These are phyloP conservation scores for Falco biarmicus DNA, from an alignment of 2,797 vertebrate species.

Conservation along the genomic window DNA sequence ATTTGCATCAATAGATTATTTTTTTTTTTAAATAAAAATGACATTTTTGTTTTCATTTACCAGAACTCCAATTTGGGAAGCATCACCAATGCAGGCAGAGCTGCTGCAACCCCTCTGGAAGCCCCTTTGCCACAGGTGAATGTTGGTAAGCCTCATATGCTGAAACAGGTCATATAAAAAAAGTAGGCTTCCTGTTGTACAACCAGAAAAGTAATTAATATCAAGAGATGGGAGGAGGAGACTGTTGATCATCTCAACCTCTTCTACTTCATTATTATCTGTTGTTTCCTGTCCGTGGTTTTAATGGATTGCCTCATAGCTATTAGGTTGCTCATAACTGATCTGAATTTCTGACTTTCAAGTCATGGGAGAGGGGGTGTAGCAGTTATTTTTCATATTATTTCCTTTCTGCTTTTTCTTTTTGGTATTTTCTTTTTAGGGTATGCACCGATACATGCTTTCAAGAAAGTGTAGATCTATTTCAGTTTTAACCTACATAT, in stretches of 20 bases:
- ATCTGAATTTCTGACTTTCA: background rate
- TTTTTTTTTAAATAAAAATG: background rate
- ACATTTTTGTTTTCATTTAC: background rate
- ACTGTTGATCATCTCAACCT: background rate
- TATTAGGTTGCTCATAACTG: background rate
- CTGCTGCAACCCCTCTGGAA: background rate
- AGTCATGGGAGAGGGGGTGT: background rate
- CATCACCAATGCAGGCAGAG: background rate
- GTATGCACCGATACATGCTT: background rate
- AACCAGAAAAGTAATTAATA: background rate
- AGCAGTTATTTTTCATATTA: background rate
- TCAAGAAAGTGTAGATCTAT: background rate
- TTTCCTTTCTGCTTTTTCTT: background rate
- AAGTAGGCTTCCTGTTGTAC: background rate
- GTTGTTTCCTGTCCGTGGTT: background rate
- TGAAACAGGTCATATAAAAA: background rate
- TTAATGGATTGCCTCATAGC: background rate
- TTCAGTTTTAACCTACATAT: background rate
- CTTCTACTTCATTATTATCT: background rate
- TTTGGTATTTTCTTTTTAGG: background rate
- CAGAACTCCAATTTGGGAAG: background rate
- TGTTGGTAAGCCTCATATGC: fast-evolving
- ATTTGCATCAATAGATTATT: background rate
- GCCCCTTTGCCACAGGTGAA: background rate
- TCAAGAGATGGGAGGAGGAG: background rate